Percentiles rank a stretch among this genome's conserved stretches.
phyloP scores from a whole-genome alignment of 2,797 vertebrate genomes.

The Oreochromis mossambicus region DNA sequence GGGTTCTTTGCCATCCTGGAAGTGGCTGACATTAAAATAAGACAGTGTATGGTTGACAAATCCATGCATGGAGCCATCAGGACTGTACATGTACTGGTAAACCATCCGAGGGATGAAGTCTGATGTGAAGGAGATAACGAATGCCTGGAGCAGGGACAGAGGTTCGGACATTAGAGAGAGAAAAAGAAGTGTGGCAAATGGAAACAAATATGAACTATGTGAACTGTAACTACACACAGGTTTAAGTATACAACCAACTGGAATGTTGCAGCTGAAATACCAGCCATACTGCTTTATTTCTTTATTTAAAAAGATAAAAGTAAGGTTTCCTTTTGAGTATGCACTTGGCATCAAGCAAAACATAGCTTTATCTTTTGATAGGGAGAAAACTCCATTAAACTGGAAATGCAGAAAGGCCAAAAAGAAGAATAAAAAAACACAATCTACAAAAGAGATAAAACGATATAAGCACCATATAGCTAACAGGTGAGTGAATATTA shows the following conservation, averaged over 20 bases:
- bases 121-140: slow-evolving; percentile 98
- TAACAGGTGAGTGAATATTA: background rate
- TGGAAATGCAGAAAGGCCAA: background rate
- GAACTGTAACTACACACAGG: background rate
- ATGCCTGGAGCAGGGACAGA: slow-evolving; percentile 76
- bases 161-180: background rate
- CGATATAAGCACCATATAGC: background rate
- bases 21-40: slow-evolving; percentile 95
- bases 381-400: background rate
- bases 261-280: background rate
- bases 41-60: slow-evolving; percentile 97
- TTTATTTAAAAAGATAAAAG: background rate
- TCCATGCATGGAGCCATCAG: slow-evolving; percentile 93
- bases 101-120: slow-evolving; percentile 99
- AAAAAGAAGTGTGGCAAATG: background rate
- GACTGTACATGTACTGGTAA: slow-evolving; percentile 98
- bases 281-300: background rate
- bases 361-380: background rate
- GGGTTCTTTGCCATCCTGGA: slow-evolving; percentile 88
- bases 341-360: background rate
- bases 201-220: background rate
- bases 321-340: background rate
- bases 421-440: background rate
- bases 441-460: background rate
- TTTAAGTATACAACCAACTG: background rate